A percentile compares a stretch with the other conserved stretches of the same genome.
phyloP scores from a whole-genome alignment of 1,140 invertebrate genomes.

The Drosophila repleta region DNA sequence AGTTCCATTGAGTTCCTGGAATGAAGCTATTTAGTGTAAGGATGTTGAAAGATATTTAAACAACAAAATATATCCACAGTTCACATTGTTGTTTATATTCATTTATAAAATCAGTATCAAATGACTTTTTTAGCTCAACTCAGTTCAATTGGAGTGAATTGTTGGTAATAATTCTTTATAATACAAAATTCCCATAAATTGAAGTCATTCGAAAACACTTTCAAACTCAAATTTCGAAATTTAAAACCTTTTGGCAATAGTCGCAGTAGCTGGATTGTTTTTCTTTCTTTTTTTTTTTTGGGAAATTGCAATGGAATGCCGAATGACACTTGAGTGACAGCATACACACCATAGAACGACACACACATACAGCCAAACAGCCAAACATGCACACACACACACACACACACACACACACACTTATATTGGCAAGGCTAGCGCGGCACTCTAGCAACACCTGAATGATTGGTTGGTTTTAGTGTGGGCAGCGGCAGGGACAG shows the following conservation, averaged over 20 bases:
- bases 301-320: slow-evolving; percentile 55
- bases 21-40: background rate
- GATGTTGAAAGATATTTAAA: too few species aligned
- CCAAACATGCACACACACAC: background rate
- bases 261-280: slow-evolving; percentile 33
- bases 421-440: slow-evolving; percentile 31
- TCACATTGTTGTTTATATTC: too few species aligned
- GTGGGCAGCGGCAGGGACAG: too few species aligned
- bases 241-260: slow-evolving; percentile 40
- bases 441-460: slow-evolving; percentile 72
- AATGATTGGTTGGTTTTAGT: slow-evolving; percentile 38
- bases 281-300: slow-evolving; percentile 6
- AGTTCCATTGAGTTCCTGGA: background rate
- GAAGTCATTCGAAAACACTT: slow-evolving; percentile 1
- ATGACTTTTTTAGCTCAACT: too few species aligned
- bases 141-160: too few species aligned
- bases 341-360: slow-evolving; percentile 20
- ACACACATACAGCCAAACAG: too few species aligned
- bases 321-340: slow-evolving; percentile 66
- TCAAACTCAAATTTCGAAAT: background rate
- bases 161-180: too few species aligned
- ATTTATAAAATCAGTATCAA: too few species aligned
- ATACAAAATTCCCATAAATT: too few species aligned
- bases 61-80: too few species aligned
- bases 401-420: background rate